phyloP scores from a whole-genome alignment of 2,888 invertebrate genomes.

The Ophion slaviceki region DNA sequence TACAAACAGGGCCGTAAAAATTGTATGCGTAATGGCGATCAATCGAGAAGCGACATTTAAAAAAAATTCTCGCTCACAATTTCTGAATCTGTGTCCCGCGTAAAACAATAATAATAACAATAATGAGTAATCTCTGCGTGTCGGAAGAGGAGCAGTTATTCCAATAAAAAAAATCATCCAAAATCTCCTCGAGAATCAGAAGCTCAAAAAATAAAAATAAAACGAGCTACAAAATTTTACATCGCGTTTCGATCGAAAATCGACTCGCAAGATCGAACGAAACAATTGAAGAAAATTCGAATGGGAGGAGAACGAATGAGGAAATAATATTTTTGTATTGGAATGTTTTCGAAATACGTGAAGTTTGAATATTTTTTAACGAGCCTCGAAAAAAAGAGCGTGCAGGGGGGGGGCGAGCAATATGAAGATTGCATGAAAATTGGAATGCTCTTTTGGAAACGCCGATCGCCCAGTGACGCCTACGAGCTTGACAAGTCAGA shows the following conservation, averaged over 20 bases:
- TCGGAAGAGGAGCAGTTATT: neutral
- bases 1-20: too few relatives aligned
- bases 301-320: neutral
- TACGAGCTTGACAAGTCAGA: neutral
- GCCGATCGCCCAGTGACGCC: neutral
- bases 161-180: neutral
- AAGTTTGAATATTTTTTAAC: conserved; percentile 29
- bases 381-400: neutral
- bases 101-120: neutral
- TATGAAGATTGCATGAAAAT: neutral
- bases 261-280: neutral
- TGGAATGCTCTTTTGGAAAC: neutral
- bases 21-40: neutral
- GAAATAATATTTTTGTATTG: conserved; percentile 47
- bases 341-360: conserved; percentile 25
- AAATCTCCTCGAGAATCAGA: conserved; percentile 1
- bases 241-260: conserved; percentile 10
- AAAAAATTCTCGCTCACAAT: neutral
- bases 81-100: neutral
- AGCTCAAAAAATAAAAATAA: neutral
- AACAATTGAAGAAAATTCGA: neutral
- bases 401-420: neutral
- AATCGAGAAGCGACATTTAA: neutral
- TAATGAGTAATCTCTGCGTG: neutral
- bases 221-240: neutral